Base-by-base conservation (phyloP, 2,888 invertebrate species). In the Chironomus riparius region DNA sequence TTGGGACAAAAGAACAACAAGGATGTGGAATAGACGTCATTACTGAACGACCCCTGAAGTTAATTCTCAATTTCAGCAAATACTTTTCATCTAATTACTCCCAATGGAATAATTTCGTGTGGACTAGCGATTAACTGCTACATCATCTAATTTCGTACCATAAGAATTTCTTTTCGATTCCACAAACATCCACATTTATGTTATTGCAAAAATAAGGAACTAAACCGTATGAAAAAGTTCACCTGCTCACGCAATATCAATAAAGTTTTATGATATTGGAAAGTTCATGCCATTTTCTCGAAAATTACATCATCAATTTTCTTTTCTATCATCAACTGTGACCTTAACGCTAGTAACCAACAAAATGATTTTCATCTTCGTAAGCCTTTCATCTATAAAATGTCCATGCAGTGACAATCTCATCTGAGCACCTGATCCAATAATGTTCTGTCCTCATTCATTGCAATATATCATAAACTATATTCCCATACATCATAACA, bases 241-340 rank as follows among this genome's bases (percentile, higher is more conserved):
- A 72, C 72, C 72, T 72, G 72, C 72, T 62, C 62, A 62, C 24
- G 72, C 72, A 72, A 72, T 72, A 72, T 72, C 72, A 61, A 72
- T 72, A 72, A 72, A 72, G 47, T 61, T 72, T 72, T 61, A 72
- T 72, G 28, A 15, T 15, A 56, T 56, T 72, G 13, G 61, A 72
- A 72, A 72, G 72, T 72, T 72, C 72, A 72, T 61, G 65, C 38
- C 50, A 50, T 28, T 21, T 62, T 18, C 21, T 22, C 3, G 56
- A 21, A 71, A 71, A 71, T 71, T 50, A 56, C 22, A 50, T 56
- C 71, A 47, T 70, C 70, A 24, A 56, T 65, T 65, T 24, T 65
- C 13, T 21, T 18, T 24, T 24, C 21, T 65, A 7, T 18, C 18
- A 7, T 15, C n/a, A 18, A 24, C 10, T 13, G 21, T 65, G 65